Evolutionary conservation across 2,797 vertebrate genomes (phyloP), one percentile per base, ranked within the genome.

Genomic region (Decapterus maruadsi): DNA sequence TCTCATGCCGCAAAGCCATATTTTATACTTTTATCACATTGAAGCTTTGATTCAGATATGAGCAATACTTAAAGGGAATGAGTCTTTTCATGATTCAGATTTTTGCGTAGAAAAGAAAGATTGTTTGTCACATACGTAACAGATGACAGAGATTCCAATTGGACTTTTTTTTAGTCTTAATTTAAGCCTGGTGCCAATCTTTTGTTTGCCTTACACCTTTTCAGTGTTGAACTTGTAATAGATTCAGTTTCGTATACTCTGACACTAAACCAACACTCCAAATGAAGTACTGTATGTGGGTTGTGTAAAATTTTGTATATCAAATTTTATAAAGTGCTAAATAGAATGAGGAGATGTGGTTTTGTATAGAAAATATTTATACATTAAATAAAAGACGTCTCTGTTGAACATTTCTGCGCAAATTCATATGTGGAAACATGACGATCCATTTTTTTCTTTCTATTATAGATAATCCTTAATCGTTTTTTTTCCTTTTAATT

Each of bases 331-430:
- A 77, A 75, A 9, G 6, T 65, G 34, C 72, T 1, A 40, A 75
- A 71, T 58, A 22, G 1, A 67, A 20, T 17, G 20, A 63, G 46
- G 22, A 67, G 14, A 73, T 68, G 36, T 66, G 45, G 46, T 80
- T 79, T 82, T 92, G 66, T 91, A 88, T 55, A 77, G 61, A 78
- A 77, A 78, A 76, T 90, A 89, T 92, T 89, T 92, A 92, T 88
- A 88, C 56, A 43, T 53, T 59, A 70, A 89, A 91, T 91, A 89
- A 92, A 90, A 64, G 16, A 34, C 26, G 26, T 77, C 20, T 74
- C 19, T 73, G 31, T 63, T 19, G 12, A 77, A 60, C 11, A 77
- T n/a, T 19, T 26, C 13, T 1, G 4, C 42, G 26, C 6, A 45
- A 17, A 19, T 22, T 38, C 12, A 43, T 42, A 8, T 3, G 45